Evolutionary conservation across 2,888 invertebrate genomes (phyloP).

Genomic region (Apantesis nais): DNA sequence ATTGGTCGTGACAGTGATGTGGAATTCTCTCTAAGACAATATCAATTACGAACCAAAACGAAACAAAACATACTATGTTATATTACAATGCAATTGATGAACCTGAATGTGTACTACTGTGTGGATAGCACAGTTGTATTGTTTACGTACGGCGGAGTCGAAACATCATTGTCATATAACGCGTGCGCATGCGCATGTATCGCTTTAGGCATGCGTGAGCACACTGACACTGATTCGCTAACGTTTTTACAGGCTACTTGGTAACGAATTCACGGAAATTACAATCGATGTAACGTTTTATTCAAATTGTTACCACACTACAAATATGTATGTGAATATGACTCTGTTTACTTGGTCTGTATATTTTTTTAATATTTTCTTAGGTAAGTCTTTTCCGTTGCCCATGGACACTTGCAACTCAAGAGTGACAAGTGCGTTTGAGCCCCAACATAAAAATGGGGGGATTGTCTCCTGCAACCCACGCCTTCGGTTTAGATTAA

Average conservation of each 20-base stretch:
- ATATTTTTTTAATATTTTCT: too few relatives aligned
- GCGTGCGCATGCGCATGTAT: slow-evolving; percentile 26
- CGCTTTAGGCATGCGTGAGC: slow-evolving; percentile 27
- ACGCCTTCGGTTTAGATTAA: not conserved
- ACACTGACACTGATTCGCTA: slow-evolving; percentile 1
- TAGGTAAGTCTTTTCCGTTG: too few relatives aligned
- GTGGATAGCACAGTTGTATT: slow-evolving; percentile 13
- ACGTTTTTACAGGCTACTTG: not conserved
- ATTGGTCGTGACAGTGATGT: not conserved
- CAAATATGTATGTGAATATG: not conserved
- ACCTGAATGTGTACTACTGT: not conserved
- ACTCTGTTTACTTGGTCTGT: not conserved
- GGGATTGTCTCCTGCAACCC: too few relatives aligned
- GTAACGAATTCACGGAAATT: slow-evolving; percentile 12
- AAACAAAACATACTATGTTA: slow-evolving; percentile 1
- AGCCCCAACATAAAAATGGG: too few relatives aligned
- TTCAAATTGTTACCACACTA: not conserved
- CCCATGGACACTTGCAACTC: too few relatives aligned
- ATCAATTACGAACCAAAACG: not conserved
- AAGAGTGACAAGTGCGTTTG: too few relatives aligned
- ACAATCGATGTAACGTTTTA: slow-evolving; percentile 6
- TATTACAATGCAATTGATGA: slow-evolving; percentile 5
- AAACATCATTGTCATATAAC: slow-evolving; percentile 32
- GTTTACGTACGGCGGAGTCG: slow-evolving; percentile 19
- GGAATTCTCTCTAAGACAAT: not conserved